Conservation (phyloP, 2,888 invertebrate species). For the Rhyacophila evoluta region DNA sequence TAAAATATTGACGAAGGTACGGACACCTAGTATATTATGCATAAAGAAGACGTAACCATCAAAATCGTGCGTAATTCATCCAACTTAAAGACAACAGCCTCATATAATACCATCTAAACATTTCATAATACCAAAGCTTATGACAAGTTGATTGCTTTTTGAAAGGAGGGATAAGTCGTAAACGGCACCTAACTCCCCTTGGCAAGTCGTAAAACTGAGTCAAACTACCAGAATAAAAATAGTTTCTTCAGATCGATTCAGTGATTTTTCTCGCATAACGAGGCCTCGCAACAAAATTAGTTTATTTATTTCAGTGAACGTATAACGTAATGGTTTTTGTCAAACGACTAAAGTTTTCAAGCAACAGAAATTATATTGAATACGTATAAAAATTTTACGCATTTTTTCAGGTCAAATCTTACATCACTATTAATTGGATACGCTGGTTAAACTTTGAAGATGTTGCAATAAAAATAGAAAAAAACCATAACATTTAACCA, state of each 20-base stretch:
- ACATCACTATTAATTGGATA: no score
- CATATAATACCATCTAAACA: background rate
- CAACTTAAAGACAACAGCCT: background rate
- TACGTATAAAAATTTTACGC: no score
- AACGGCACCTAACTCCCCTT: slow-evolving; percentile 36
- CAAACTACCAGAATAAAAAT: background rate
- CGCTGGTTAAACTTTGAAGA: no score
- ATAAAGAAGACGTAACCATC: background rate
- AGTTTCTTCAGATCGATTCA: slow-evolving; percentile 1
- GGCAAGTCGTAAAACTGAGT: slow-evolving; percentile 30
- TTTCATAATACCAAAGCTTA: slow-evolving; percentile 14
- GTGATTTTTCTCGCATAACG: slow-evolving; percentile 12
- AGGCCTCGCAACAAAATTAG: background rate
- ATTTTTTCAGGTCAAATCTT: no score
- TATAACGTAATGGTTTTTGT: background rate
- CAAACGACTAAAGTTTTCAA: background rate
- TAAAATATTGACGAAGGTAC: no score
- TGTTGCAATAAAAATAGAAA: no score
- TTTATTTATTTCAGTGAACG: background rate
- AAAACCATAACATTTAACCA: no score
- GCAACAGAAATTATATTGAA: background rate
- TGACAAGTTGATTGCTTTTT: slow-evolving; percentile 44
- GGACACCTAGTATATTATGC: background rate
- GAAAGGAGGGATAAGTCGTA: slow-evolving; percentile 39
- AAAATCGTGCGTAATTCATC: background rate